Conservation (phyloP, 2,888 invertebrate genomes). For the Pinctada fucata region DNA sequence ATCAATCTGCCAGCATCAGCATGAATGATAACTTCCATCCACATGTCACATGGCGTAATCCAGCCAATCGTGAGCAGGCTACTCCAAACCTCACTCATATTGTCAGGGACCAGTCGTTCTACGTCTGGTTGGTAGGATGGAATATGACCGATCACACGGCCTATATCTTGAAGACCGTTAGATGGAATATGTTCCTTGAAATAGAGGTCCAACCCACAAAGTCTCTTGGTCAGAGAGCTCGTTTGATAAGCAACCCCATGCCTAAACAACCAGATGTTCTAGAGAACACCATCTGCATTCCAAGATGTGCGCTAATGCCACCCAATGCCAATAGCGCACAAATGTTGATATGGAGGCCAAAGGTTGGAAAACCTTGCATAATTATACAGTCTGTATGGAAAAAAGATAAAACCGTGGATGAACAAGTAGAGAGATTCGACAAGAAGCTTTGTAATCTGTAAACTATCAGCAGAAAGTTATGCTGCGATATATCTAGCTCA, state of each 20-base stretch:
- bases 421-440: slow-evolving; percentile 59
- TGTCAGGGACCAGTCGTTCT: slow-evolving; percentile 75
- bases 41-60: slow-evolving; percentile 76
- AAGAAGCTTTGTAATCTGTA: slow-evolving; percentile 61
- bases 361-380: slow-evolving; percentile 64
- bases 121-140: slow-evolving; percentile 76
- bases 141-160: slow-evolving; percentile 71
- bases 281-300: slow-evolving; percentile 68
- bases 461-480: background rate
- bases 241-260: slow-evolving; percentile 62
- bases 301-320: slow-evolving; percentile 71
- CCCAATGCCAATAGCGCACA: slow-evolving; percentile 76
- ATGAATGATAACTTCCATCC: slow-evolving; percentile 78
- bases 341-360: slow-evolving; percentile 75
- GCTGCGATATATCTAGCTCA: background rate
- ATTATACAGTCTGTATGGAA: slow-evolving; percentile 74
- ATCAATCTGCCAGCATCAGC: slow-evolving; percentile 69
- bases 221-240: slow-evolving; percentile 71
- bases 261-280: slow-evolving; percentile 69
- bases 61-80: slow-evolving; percentile 70
- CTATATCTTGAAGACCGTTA: slow-evolving; percentile 72
- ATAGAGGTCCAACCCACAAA: slow-evolving; percentile 72
- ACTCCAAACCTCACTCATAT: slow-evolving; percentile 74
- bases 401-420: slow-evolving; percentile 57
- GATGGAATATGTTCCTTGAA: slow-evolving; percentile 74